Evolutionary conservation across 2,113 vertebrate genomes (phyloP), one percentile per base, ranked within the genome.

Genomic region (Campylorhamphus procurvoides): DNA sequence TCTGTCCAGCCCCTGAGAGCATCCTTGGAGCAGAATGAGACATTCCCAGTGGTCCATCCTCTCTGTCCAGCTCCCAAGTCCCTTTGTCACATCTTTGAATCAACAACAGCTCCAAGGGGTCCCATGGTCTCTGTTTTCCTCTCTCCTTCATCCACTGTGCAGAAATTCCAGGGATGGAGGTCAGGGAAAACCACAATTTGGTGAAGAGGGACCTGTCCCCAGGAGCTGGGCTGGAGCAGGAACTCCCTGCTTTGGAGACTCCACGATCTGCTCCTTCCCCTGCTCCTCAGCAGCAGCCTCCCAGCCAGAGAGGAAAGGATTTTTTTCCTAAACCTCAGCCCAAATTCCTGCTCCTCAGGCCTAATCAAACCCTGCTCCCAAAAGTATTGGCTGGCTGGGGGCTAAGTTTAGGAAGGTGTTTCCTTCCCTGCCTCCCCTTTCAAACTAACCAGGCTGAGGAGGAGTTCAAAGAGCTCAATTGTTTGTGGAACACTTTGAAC

Each of bases 391-490:
- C 89, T 92, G 94, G 89, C 94, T 90, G 86, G 89, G 91, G 90
- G 88, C 92, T 27, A 35, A 25, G 73, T 44, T 56, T 67, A 81
- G 83, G 91, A 52, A 90, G 90, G 93, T 44, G 81, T 80, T 95
- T 92, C 94, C 95, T 93, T 93, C 88, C 76, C 95, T 77, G 87
- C 94, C 93, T 76, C 68, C 68, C 35, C 88, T 83, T 55, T 68
- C 90, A 62, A 79, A 33, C 90, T 82, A 96, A 93, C 86, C 55
- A 56, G 52, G 35, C 40, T 62, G 90, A 95, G 94, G 86, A 94
- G 95, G 95, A 94, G 94, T 93, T 94, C 95, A 94, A 95, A 95
- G 93, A 22, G 59, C 92, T 97, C 91, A 64, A 39, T 77, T 84
- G 86, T 81, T 77, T 37, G 76, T 23, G 71, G 84, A 79, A 74